Percentiles rank a stretch among this genome's conserved stretches.
phyloP scores from a whole-genome alignment of 2,113 vertebrate species.

The Oenanthe melanoleuca region DNA sequence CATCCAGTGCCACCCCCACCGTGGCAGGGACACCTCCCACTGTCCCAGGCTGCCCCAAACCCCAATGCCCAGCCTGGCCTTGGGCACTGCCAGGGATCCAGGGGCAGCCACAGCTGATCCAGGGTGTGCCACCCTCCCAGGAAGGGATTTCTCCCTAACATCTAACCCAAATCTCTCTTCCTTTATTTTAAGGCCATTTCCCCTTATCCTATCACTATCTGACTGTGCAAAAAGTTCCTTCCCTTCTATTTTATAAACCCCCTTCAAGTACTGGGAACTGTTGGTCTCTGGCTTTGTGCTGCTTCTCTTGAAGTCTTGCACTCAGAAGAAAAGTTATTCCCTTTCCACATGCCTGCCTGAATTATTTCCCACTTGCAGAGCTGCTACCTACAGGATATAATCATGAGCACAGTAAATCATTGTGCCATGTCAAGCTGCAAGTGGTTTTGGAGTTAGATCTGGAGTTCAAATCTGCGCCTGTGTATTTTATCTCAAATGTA shows the following conservation, averaged over 20 bases:
- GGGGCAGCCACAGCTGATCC: neutral
- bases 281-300: neutral
- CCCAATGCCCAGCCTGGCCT: neutral
- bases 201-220: neutral
- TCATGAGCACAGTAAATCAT: slow-evolving; percentile 9
- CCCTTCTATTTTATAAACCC: neutral
- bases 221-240: neutral
- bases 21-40: neutral
- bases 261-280: neutral
- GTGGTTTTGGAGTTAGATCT: slow-evolving; percentile 16
- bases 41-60: neutral
- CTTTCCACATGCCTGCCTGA: neutral
- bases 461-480: neutral
- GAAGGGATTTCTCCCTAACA: neutral
- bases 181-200: neutral
- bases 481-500: slow-evolving; percentile 34
- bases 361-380: slow-evolving; percentile 31
- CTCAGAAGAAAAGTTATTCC: slow-evolving; percentile 6
- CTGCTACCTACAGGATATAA: slow-evolving; percentile 46
- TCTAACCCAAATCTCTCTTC: neutral
- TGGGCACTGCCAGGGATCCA: neutral
- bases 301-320: neutral
- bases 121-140: fast-evolving
- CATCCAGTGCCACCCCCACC: fast-evolving
- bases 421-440: neutral